A percentile compares a stretch with the other conserved stretches of the same genome.
phyloP scores from a whole-genome alignment of 92 coral and sea anemone species.

The Ricordea florida region DNA sequence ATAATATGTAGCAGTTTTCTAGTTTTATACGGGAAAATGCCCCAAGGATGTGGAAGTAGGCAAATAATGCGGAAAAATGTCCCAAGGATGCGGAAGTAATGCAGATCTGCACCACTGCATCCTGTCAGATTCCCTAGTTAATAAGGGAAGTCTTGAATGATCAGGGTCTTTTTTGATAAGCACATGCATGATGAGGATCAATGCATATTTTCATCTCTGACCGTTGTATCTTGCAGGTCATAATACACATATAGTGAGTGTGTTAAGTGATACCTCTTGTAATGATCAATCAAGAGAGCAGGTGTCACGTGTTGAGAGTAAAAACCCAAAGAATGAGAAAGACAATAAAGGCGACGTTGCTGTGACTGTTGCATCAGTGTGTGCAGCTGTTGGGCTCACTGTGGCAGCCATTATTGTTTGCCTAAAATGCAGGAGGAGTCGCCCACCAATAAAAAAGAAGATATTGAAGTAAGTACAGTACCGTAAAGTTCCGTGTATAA shows the following conservation, averaged over 20 bases:
- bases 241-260: conserved; percentile 70
- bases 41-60: too few species aligned
- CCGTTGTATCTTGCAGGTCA: conserved; percentile 77
- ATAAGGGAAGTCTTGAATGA: too few species aligned
- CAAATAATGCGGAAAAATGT: too few species aligned
- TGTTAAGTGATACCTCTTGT: conserved; percentile 61
- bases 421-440: conserved; percentile 75
- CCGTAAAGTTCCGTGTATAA: background rate
- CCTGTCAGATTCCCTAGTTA: too few species aligned
- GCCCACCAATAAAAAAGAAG: conserved; percentile 71
- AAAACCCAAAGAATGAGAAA: background rate
- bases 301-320: background rate
- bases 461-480: conserved; percentile 60
- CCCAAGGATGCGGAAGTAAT: too few species aligned
- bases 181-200: too few species aligned
- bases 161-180: background rate
- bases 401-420: conserved; percentile 88
- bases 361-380: conserved; percentile 77
- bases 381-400: conserved; percentile 81
- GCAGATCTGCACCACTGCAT: too few species aligned
- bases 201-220: too few species aligned
- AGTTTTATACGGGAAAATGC: too few species aligned
- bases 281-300: conserved; percentile 33
- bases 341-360: conserved; percentile 67
- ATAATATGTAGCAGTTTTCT: too few species aligned